Percentiles rank a stretch among this genome's conserved stretches.
Evolutionary conservation across 1,140 invertebrate genomes (phyloP).

Genomic region (Cydia fagiglandana): DNA sequence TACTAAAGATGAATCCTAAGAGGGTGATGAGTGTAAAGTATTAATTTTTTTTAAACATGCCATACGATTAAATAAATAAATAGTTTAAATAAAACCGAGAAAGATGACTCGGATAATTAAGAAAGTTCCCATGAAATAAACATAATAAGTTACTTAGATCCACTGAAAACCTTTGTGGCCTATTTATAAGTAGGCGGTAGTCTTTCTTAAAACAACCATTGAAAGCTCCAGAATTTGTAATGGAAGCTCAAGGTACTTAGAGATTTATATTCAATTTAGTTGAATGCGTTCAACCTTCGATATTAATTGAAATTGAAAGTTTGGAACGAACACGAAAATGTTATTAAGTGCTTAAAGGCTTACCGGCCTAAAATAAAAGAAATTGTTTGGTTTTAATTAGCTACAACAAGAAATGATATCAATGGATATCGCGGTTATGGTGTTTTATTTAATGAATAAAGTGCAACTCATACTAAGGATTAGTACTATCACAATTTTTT

Average conservation of each 20-base stretch:
- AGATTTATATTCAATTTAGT: conserved; percentile 23
- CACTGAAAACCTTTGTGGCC: neutral
- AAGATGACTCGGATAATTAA: neutral
- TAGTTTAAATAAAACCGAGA: neutral
- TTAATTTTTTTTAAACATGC: too few relatives aligned
- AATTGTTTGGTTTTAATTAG: conserved; percentile 14
- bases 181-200: neutral
- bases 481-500: too few relatives aligned
- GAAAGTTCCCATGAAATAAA: neutral
- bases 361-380: neutral
- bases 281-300: conserved; percentile 1
- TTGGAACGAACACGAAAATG: conserved; percentile 11
- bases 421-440: too few relatives aligned
- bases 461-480: too few relatives aligned
- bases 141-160: neutral
- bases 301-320: conserved; percentile 22
- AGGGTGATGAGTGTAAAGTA: too few relatives aligned
- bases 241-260: conserved; percentile 20
- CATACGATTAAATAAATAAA: too few relatives aligned
- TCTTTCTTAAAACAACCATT: neutral
- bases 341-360: conserved; percentile 11
- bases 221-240: neutral
- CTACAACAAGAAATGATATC: neutral
- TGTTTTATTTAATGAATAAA: too few relatives aligned
- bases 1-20: too few relatives aligned